These are phyloP conservation scores for Chouioia cunea DNA, from an alignment of 2,888 invertebrate species.

Conservation along the genomic window DNA sequence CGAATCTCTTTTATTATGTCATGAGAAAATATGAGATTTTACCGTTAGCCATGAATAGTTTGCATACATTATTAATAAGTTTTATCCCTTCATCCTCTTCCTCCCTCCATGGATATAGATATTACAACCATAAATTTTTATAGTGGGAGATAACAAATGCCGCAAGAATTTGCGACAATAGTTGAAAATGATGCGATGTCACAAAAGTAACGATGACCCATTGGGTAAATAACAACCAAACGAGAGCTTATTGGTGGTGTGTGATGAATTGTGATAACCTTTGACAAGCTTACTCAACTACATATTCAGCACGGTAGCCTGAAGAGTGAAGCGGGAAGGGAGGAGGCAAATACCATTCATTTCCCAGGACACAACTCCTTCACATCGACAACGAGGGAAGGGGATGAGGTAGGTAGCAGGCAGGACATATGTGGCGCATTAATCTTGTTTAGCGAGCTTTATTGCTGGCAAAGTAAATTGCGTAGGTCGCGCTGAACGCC, in stretches of 20 bases:
- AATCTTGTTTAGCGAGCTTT: slow-evolving; percentile 64
- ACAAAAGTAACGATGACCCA: too few species aligned
- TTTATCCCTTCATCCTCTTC: too few species aligned
- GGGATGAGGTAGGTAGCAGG: slow-evolving; percentile 35
- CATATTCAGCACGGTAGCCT: too few species aligned
- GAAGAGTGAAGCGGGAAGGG: background rate
- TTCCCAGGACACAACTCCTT: slow-evolving; percentile 25
- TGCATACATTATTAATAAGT: background rate
- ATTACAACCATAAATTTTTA: too few species aligned
- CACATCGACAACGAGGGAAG: background rate
- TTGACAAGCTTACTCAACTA: too few species aligned
- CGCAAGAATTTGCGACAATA: too few species aligned
- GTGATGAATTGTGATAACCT: too few species aligned
- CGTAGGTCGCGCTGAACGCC: slow-evolving; percentile 61
- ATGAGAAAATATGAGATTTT: slow-evolving; percentile 28
- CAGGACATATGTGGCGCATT: slow-evolving; percentile 52
- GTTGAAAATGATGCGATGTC: too few species aligned
- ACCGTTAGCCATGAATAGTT: slow-evolving; percentile 28
- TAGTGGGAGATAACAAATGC: too few species aligned
- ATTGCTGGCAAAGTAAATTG: slow-evolving; percentile 62
- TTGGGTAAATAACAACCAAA: too few species aligned
- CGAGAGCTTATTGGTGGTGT: too few species aligned
- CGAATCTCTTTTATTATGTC: slow-evolving; percentile 38
- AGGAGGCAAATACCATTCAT: slow-evolving; percentile 12
- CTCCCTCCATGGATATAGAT: too few species aligned